Evolutionary conservation across 1,140 invertebrate species (phyloP), one percentile per base, ranked within the genome.

Genomic region (Sminthurinus signatus): DNA sequence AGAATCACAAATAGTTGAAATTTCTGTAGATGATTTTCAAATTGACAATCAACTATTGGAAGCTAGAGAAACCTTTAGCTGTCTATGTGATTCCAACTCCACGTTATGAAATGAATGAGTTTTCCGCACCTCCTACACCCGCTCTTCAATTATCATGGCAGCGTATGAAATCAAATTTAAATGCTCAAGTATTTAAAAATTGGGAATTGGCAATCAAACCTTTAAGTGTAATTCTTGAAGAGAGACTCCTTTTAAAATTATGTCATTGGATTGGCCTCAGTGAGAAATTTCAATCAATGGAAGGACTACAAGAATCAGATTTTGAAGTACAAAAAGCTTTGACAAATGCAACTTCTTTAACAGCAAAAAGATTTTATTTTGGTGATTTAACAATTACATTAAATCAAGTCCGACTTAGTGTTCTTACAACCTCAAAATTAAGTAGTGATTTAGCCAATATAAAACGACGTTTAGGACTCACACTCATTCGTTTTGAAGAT

Each of bases 401-500:
- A 1, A 87, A 85, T 74, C 84, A 86, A 73, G 84, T 96, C 25
- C 85, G 86, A 32, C 77, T 98, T 32, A 94, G 91, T 73, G 89
- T 96, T 67, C 80, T 87, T 23, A 96, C 93, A 12, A 84, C 88
- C 0, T 87, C 83, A 62, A 91, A 91, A 75, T 74, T 98, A 54
- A 81, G 87, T 1, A 74, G 81, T 1, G 84, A 89, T 72, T 79
- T 98, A 51, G 81, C 84, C 64, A 78, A 80, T 56, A 85, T 98
- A 8, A 98, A 98, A 78, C 83, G 87, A 64, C 86, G 88, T 67
- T 79, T 96, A 36, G 89, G 90, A 1, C 81, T 96, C 3, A 92
- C 88, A 27, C 77, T 98, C 8, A 91, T 98, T 36, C 89, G 89
- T 71, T 99, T 99, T 78, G 96, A 98, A 80, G 93, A 98, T 78